Evolutionary conservation across 1,140 invertebrate genomes (phyloP).

Genomic region (Rhopalosiphum maidis): DNA sequence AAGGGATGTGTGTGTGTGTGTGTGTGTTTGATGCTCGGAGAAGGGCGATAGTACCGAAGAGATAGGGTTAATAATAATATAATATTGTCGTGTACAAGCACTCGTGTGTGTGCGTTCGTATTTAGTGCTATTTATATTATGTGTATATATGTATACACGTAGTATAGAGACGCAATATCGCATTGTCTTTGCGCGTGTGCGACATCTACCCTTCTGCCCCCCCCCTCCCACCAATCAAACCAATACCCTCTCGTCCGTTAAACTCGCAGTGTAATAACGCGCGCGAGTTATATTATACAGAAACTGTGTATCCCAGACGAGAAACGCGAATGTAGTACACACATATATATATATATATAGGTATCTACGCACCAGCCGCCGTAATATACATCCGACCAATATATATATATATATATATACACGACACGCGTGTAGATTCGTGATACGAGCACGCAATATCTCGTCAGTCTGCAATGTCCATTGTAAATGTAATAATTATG

Average conservation of each 20-base stretch:
- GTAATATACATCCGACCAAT: neutral
- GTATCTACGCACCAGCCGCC: neutral
- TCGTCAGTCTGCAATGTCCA: neutral
- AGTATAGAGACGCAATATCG: neutral
- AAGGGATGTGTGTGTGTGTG: neutral
- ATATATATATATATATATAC: too few species aligned
- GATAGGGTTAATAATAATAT: slow-evolving; percentile 45
- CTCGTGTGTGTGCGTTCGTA: neutral
- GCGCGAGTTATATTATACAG: neutral
- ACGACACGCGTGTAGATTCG: neutral
- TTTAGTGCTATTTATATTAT: slow-evolving; percentile 2
- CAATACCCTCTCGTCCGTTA: neutral
- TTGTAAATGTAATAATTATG: neutral
- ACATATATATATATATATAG: neutral
- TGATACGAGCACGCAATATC: slow-evolving; percentile 6
- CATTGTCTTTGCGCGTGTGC: neutral
- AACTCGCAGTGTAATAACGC: neutral
- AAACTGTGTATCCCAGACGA: neutral
- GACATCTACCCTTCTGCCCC: neutral
- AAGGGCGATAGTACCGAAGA: slow-evolving; percentile 27
- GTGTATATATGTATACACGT: neutral
- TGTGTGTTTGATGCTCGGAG: neutral
- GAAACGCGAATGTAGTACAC: neutral
- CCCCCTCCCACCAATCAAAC: neutral
- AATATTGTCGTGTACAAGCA: neutral